These are phyloP conservation scores for Octomys mimax DNA, from an alignment of 2,797 vertebrate genomes.

Conservation along the genomic window DNA sequence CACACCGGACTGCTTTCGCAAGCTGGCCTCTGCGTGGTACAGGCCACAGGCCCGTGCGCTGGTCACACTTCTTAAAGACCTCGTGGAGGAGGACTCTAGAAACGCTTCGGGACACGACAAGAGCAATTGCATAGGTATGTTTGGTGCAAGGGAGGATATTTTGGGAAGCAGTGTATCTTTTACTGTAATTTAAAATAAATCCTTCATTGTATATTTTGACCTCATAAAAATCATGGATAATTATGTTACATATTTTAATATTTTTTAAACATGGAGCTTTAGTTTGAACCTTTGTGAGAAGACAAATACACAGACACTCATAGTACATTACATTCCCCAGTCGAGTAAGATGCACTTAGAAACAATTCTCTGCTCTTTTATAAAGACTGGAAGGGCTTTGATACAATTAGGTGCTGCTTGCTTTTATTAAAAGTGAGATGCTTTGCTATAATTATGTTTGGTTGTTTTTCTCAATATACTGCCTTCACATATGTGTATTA, in stretches of 20 bases:
- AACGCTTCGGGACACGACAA: too few species aligned
- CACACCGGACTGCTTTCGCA: neutral
- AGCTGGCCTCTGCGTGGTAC: neutral
- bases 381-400: neutral
- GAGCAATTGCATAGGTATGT: neutral
- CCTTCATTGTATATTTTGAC: neutral
- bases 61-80: neutral
- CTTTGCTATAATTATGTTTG: neutral
- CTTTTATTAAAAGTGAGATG: neutral
- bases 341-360: neutral
- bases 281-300: neutral
- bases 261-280: neutral
- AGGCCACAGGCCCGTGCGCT: fast-evolving
- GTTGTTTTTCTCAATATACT: slow-evolving; percentile 24
- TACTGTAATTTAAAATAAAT: neutral
- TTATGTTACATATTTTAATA: neutral
- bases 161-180: neutral
- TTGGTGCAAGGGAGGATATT: neutral
- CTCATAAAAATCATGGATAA: neutral
- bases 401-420: neutral
- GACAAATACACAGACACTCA: neutral
- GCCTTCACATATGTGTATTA: neutral
- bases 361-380: neutral
- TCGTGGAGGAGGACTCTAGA: neutral
- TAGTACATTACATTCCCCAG: neutral